Evolutionary conservation across 2,888 invertebrate species (phyloP).

Genomic region (Dichetophora obliterata): DNA sequence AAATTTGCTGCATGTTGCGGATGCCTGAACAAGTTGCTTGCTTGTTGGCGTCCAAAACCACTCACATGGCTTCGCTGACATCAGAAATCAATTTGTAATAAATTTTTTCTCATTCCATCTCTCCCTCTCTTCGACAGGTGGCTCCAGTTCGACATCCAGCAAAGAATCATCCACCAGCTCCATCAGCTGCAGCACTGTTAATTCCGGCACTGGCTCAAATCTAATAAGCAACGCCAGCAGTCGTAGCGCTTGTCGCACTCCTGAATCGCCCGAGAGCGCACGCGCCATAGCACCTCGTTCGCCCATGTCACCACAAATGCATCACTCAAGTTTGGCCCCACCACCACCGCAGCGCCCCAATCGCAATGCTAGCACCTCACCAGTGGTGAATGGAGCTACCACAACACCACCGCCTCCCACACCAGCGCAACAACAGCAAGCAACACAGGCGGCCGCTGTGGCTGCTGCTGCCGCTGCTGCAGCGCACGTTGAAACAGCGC

Average conservation of each 20-base stretch:
- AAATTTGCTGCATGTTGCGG: conserved; percentile 2
- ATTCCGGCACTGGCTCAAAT: conserved; percentile 45
- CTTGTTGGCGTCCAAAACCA: not conserved
- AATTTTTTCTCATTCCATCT: not conserved
- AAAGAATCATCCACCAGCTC: conserved; percentile 43
- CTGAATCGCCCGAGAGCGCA: conserved; percentile 69
- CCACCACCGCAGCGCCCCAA: conserved; percentile 63
- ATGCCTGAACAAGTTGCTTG: conserved; percentile 4
- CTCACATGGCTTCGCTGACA: not conserved
- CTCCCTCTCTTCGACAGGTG: conserved; percentile 42
- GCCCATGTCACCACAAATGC: conserved; percentile 68
- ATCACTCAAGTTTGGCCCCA: conserved; percentile 61
- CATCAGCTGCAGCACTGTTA: conserved; percentile 51
- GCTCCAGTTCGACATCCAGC: conserved; percentile 20
- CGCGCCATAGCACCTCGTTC: conserved; percentile 67
- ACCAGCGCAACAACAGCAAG: conserved; percentile 54
- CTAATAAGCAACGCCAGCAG: conserved; percentile 48
- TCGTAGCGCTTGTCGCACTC: conserved; percentile 66
- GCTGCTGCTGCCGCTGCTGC: conserved; percentile 61
- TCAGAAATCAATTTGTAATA: not conserved
- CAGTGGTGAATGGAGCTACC: conserved; percentile 67
- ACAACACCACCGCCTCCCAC: conserved; percentile 61
- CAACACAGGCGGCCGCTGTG: conserved; percentile 57
- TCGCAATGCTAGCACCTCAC: conserved; percentile 68
- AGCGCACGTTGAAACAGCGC: conserved; percentile 67